phyloP scores from a whole-genome alignment of 2,113 vertebrate species.

The Fregetta grallaria region DNA sequence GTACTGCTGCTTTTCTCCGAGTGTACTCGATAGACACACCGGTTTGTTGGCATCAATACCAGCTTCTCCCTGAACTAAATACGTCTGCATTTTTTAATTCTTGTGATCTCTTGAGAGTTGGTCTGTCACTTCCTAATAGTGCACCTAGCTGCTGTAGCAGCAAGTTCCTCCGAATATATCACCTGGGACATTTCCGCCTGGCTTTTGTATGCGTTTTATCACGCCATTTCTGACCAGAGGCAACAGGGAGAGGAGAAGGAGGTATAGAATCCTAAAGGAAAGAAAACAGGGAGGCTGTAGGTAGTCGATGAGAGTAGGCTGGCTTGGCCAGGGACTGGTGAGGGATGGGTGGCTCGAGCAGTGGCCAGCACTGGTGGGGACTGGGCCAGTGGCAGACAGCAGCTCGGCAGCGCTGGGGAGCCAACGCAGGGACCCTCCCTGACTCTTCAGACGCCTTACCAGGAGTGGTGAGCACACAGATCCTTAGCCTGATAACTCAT shows the following conservation, averaged over 20 bases:
- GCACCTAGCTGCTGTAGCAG: neutral
- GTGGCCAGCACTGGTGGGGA: fast-evolving
- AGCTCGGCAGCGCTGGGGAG: neutral
- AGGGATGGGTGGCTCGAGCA: neutral
- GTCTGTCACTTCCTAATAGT: neutral
- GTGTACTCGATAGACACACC: neutral
- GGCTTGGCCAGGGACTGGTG: neutral
- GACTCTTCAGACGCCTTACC: neutral
- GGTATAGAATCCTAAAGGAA: neutral
- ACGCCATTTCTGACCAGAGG: neutral
- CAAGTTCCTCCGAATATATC: neutral
- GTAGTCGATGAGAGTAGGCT: neutral
- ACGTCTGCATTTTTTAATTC: neutral
- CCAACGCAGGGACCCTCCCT: neutral
- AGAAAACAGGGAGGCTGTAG: neutral
- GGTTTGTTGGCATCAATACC: neutral
- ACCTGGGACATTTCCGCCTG: neutral
- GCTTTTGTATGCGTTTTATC: neutral
- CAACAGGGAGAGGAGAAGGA: neutral
- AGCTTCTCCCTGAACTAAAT: neutral
- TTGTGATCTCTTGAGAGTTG: neutral
- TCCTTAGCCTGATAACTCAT: neutral
- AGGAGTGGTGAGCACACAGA: neutral
- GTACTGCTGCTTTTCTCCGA: neutral
- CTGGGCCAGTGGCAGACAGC: neutral